Evolutionary conservation across 2,888 invertebrate genomes (phyloP), one percentile per base, ranked within the genome.

Genomic region (Stegana nigrithorax): DNA sequence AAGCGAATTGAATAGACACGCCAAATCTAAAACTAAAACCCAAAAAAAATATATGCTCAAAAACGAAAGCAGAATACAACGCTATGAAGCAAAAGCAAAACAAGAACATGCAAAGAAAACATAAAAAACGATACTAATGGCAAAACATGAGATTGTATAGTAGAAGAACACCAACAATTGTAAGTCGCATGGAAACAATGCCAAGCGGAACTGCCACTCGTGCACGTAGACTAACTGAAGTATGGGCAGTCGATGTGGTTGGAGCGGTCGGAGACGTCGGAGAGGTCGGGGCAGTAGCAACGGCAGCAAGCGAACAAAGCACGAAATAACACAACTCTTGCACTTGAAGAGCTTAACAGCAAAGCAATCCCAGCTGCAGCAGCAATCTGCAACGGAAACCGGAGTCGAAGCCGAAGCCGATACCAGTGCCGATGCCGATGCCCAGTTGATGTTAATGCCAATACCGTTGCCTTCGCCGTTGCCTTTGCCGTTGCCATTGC

Each of bases 301-400:
- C 12, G n/a, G 53, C 19, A 21, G 26, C 10, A 36, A 32, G 10
- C 32, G 26, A 36, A 55, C 17, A 55, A 55, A 14, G 23, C 32
- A 55, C 2, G 53, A 39, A 55, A 23, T 27, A 51, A 12, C 53
- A 55, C n/a, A 55, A 32, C n/a, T n/a, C n/a, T 55, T 21, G 32
- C 32, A 55, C 53, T 55, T 55, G 32, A 55, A 55, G 21, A 36
- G 53, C 21, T n/a, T 27, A 55, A 55, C 32, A n/a, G 32, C 36
- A 21, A 8, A 51, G 29, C 27, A 7, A n/a, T n/a, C 10, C 21
- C 7, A 45, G 23, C 45, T 21, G 45, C 1, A 23, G 21, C 21
- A 10, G 45, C 42, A 45, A 23, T 2, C 39, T 39, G 23, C 1
- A 14, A 25, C 50, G 4, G 50, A 12, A 39, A 17, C 14, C n/a